phyloP scores from a whole-genome alignment of 92 coral and sea anemone species.

The Plumapathes pennacea region DNA sequence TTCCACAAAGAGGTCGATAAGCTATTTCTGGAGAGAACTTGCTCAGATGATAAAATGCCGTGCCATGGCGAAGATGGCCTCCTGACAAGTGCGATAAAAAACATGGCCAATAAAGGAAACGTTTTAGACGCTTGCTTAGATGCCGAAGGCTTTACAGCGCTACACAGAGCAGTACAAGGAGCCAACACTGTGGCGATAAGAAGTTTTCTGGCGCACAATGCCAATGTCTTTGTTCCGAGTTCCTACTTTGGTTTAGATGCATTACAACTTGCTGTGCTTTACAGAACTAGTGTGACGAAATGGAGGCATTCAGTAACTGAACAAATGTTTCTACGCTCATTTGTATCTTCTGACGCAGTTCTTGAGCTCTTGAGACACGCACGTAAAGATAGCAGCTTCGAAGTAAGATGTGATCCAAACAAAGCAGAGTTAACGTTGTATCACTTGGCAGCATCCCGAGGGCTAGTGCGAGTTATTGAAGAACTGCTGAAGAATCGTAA shows the following conservation, averaged over 20 bases:
- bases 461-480: slow-evolving; percentile 39
- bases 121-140: slow-evolving; percentile 35
- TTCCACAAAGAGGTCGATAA: too few relatives aligned
- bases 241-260: too few relatives aligned
- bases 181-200: slow-evolving; percentile 49
- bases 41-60: too few relatives aligned
- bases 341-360: background rate
- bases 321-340: too few relatives aligned
- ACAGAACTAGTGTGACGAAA: too few relatives aligned
- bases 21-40: too few relatives aligned
- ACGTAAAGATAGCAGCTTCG: background rate
- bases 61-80: too few relatives aligned
- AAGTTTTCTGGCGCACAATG: slow-evolving; percentile 5
- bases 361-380: slow-evolving; percentile 22
- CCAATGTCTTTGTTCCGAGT: background rate
- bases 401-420: slow-evolving; percentile 20
- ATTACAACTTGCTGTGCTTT: too few relatives aligned
- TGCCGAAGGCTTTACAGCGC: slow-evolving; percentile 44
- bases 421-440: slow-evolving; percentile 38
- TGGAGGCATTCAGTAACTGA: too few relatives aligned
- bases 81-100: too few relatives aligned
- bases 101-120: too few relatives aligned
- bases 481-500: slow-evolving; percentile 18
- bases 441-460: slow-evolving; percentile 74
- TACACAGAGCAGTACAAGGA: slow-evolving; percentile 70